Evolutionary conservation across 1,140 invertebrate species (phyloP).

Genomic region (Drosophila sechellia): DNA sequence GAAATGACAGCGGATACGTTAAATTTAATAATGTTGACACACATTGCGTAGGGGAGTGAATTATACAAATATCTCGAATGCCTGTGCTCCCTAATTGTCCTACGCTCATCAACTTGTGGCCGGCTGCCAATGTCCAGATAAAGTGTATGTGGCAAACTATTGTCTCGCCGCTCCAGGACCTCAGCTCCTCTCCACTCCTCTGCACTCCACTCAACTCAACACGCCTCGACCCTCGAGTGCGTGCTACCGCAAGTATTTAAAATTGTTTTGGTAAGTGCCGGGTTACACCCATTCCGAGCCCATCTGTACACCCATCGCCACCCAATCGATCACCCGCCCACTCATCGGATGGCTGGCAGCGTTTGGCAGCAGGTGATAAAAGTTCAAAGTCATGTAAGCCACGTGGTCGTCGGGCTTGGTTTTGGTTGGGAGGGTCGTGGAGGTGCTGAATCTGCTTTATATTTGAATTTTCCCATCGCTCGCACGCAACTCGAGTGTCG

Average conservation of each 20-base stretch:
- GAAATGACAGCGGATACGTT: conserved; percentile 31
- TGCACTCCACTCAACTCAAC: background rate
- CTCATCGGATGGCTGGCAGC: conserved; percentile 1
- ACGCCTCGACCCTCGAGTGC: conserved; percentile 17
- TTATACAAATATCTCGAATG: conserved; percentile 38
- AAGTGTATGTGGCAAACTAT: conserved; percentile 26
- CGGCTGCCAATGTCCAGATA: conserved; percentile 49
- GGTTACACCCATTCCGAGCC: conserved; percentile 30
- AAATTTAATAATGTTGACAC: conserved; percentile 40
- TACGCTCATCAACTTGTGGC: conserved; percentile 25
- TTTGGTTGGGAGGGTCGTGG: conserved; percentile 2
- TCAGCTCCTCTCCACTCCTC: background rate
- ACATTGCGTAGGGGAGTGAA: conserved; percentile 30
- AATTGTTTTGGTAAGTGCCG: conserved; percentile 61
- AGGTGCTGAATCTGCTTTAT: conserved; percentile 39
- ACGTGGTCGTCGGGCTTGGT: conserved; percentile 32
- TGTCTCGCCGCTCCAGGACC: conserved; percentile 13
- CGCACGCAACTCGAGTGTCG: conserved; percentile 33
- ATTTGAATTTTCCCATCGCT: conserved; percentile 31
- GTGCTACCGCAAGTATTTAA: conserved; percentile 62
- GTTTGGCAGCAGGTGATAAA: conserved; percentile 62
- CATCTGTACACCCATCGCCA: conserved; percentile 3
- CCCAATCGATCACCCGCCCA: background rate
- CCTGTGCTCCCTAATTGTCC: conserved; percentile 36
- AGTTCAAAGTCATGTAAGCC: conserved; percentile 68